These are phyloP conservation scores for Vidua chalybeata DNA, from an alignment of 2,113 vertebrate genomes.

Conservation along the genomic window DNA sequence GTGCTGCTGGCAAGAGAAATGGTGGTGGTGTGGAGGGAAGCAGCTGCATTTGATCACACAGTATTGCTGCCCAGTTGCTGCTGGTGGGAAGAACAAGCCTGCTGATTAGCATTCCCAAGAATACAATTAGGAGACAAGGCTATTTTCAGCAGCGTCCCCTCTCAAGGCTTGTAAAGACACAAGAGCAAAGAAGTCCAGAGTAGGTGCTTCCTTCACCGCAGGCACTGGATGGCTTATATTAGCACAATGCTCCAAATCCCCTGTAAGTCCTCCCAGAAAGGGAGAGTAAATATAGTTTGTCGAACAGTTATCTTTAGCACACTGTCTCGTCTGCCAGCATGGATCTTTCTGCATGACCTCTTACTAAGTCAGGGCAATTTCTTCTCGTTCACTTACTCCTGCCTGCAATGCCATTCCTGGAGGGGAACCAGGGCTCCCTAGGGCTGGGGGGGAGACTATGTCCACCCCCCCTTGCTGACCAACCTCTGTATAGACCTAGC, in stretches of 20 bases:
- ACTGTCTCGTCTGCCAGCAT: conserved; percentile 53
- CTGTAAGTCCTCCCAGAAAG: conserved; percentile 68
- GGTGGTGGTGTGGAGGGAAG: background rate
- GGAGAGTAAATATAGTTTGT: conserved; percentile 67
- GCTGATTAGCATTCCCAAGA: conserved; percentile 41
- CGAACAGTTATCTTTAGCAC: conserved; percentile 68
- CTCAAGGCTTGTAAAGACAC: conserved; percentile 39
- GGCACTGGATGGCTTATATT: conserved; percentile 56
- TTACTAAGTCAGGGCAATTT: conserved; percentile 59
- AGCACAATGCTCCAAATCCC: conserved; percentile 66
- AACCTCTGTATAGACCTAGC: background rate
- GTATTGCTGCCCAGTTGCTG: background rate
- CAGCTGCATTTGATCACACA: background rate
- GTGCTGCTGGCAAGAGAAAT: background rate
- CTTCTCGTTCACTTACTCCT: conserved; percentile 34
- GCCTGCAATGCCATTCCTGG: background rate
- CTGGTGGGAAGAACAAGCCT: conserved; percentile 20
- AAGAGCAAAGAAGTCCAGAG: background rate
- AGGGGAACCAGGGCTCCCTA: conserved; percentile 1
- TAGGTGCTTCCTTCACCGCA: conserved; percentile 40
- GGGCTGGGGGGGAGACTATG: background rate
- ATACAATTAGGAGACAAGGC: conserved; percentile 44
- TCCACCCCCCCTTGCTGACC: background rate
- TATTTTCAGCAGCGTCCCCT: conserved; percentile 34
- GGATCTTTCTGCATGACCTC: conserved; percentile 64